Conservation (phyloP, 2,888 invertebrate species). For the Tipula helvola region DNA sequence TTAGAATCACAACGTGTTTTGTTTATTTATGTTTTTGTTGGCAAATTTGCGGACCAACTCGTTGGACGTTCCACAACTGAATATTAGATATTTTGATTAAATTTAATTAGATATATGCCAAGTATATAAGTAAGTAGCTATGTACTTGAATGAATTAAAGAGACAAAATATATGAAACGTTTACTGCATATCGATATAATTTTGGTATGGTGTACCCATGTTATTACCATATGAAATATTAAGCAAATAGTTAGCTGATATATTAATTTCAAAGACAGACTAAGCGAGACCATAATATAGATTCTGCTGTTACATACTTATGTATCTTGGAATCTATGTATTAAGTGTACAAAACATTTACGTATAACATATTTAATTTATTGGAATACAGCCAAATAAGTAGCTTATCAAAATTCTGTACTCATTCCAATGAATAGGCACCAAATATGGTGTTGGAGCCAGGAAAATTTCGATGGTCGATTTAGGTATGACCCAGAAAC, state of each 20-base stretch:
- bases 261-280: too few species aligned
- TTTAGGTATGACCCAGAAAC: too few species aligned
- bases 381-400: too few species aligned
- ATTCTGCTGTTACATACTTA: too few species aligned
- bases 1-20: background rate
- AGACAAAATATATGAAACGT: background rate
- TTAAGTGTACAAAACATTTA: too few species aligned
- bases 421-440: too few species aligned
- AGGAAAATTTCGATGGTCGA: too few species aligned
- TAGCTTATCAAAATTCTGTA: too few species aligned
- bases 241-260: background rate
- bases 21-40: background rate
- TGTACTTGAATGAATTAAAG: background rate
- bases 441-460: too few species aligned
- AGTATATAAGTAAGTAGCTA: background rate
- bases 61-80: background rate
- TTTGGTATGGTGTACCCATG: background rate
- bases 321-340: too few species aligned
- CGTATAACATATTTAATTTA: too few species aligned
- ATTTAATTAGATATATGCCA: background rate
- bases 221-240: background rate
- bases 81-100: background rate
- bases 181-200: background rate
- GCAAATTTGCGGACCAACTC: background rate
- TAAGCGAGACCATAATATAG: too few species aligned